phyloP scores from a whole-genome alignment of 2,797 vertebrate genomes.

The Capromys pilorides region DNA sequence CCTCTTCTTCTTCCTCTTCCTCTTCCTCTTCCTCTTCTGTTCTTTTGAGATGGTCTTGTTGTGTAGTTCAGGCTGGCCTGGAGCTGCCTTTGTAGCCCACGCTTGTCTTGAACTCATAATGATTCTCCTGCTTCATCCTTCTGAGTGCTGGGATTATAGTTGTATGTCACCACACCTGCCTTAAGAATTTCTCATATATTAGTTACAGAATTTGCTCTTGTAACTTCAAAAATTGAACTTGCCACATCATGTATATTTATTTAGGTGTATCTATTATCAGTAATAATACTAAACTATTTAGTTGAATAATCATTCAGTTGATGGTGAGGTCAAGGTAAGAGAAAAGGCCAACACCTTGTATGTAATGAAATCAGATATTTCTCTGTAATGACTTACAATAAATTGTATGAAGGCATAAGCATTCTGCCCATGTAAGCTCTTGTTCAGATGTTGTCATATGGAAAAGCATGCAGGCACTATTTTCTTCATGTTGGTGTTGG shows the following conservation, averaged over 20 bases:
- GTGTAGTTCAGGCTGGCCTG: too few relatives aligned
- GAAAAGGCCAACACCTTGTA: not conserved
- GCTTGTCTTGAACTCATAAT: not conserved
- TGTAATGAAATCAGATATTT: not conserved
- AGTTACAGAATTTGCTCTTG: not conserved
- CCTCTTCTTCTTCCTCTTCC: not conserved
- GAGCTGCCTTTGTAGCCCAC: not conserved
- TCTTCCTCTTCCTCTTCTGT: too few relatives aligned
- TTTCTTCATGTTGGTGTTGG: not conserved
- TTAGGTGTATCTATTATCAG: not conserved
- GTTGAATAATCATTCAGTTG: not conserved
- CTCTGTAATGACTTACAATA: not conserved
- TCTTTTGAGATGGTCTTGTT: too few relatives aligned
- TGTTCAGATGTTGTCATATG: not conserved
- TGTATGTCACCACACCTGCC: not conserved
- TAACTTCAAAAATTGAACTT: not conserved
- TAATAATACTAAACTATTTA: not conserved
- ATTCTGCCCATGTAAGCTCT: fast-evolving
- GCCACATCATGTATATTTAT: not conserved
- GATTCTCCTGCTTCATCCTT: not conserved
- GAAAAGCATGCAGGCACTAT: not conserved
- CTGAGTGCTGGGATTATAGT: not conserved
- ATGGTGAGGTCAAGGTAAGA: not conserved
- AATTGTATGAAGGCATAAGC: not conserved
- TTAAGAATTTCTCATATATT: not conserved